Evolutionary conservation across 2,888 invertebrate species (phyloP).

Genomic region (Chymomyza fuscimana): DNA sequence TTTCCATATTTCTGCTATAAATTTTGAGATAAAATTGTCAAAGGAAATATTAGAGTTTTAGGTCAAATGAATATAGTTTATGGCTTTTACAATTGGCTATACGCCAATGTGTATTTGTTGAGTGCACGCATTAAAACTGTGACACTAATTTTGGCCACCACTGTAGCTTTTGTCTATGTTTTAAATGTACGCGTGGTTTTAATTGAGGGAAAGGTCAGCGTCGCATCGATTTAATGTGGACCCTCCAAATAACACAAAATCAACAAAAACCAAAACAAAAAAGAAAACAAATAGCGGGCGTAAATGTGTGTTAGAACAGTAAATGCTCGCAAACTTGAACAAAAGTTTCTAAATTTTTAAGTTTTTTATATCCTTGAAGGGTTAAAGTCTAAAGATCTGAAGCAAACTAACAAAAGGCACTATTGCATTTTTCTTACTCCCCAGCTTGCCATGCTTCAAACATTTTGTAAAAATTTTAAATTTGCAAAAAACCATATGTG

Average conservation of each 20-base stretch:
- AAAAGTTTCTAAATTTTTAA: neutral
- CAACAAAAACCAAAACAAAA: neutral
- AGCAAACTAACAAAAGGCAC: neutral
- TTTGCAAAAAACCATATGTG: no score
- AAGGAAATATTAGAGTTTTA: neutral
- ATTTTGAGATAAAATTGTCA: slow-evolving; percentile 53
- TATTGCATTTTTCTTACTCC: no score
- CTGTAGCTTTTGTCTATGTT: slow-evolving; percentile 29
- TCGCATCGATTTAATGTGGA: slow-evolving; percentile 61
- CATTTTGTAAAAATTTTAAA: no score
- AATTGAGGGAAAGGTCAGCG: slow-evolving; percentile 70
- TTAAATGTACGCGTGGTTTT: slow-evolving; percentile 28
- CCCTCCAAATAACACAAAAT: slow-evolving; percentile 36
- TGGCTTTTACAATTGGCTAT: slow-evolving; percentile 23
- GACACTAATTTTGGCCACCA: slow-evolving; percentile 47
- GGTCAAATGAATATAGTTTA: slow-evolving; percentile 50
- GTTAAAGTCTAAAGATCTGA: neutral
- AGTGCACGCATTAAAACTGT: slow-evolving; percentile 19
- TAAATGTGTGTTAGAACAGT: neutral
- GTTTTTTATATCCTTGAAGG: no score
- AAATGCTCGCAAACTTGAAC: neutral
- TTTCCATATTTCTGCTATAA: slow-evolving; percentile 59
- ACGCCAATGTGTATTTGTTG: slow-evolving; percentile 54
- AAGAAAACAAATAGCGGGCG: neutral
- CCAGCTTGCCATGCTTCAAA: no score